Evolutionary conservation across 2,888 invertebrate species (phyloP).

Genomic region (Heteropelma amictum): DNA sequence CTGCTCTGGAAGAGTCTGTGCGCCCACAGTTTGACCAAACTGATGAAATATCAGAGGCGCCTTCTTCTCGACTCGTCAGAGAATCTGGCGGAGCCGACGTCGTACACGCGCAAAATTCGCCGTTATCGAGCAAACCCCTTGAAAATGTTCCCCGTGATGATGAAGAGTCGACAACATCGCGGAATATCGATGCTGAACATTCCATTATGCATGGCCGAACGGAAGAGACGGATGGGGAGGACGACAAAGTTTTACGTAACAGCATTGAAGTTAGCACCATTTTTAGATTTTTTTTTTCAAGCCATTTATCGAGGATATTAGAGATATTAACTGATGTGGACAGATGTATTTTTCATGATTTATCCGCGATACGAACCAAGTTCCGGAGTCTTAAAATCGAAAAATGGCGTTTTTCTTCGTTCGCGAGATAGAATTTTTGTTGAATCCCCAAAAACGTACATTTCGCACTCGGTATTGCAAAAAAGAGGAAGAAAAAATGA

Average conservation of each 20-base stretch:
- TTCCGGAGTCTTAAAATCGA: too few relatives aligned
- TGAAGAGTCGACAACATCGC: background rate
- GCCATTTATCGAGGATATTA: too few relatives aligned
- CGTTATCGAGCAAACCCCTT: background rate
- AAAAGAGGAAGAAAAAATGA: too few relatives aligned
- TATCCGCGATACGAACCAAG: too few relatives aligned
- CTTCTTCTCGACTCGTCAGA: conserved; percentile 5
- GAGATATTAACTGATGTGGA: too few relatives aligned
- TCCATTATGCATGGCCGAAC: background rate
- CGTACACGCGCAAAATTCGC: background rate
- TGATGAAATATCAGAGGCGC: conserved; percentile 31
- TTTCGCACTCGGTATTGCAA: too few relatives aligned
- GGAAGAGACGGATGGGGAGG: conserved; percentile 6
- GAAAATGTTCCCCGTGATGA: background rate
- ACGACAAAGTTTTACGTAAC: conserved; percentile 23
- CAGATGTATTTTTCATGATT: too few relatives aligned
- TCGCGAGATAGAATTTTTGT: too few relatives aligned
- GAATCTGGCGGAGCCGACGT: conserved; percentile 7
- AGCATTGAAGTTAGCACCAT: too few relatives aligned
- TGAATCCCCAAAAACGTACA: too few relatives aligned
- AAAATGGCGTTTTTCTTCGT: too few relatives aligned
- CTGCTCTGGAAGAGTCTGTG: background rate
- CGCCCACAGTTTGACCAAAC: conserved; percentile 11
- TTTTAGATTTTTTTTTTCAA: too few relatives aligned
- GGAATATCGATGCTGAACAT: background rate